These are phyloP conservation scores for Gymnobelideus leadbeateri DNA, from an alignment of 2,113 vertebrate genomes.

Conservation along the genomic window DNA sequence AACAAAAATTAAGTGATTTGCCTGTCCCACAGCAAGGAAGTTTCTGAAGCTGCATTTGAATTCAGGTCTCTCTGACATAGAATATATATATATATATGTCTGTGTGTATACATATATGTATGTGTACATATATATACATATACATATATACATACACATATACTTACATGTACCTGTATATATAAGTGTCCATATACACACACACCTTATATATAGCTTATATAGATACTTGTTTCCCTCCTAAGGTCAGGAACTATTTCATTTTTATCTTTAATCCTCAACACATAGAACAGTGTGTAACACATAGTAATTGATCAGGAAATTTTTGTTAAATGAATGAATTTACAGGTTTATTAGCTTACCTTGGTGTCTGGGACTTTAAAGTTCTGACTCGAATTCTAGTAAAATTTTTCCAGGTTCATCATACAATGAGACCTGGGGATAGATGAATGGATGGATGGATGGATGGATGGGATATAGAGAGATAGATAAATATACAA, in stretches of 20 bases:
- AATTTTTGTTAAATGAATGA: neutral
- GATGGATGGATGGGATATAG: too few relatives aligned
- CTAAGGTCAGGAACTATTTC: neutral
- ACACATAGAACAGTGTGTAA: neutral
- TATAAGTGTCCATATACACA: neutral
- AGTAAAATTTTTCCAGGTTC: neutral
- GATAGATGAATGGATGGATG: too few relatives aligned
- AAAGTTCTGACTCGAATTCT: neutral
- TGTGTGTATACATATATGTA: too few relatives aligned
- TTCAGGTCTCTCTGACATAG: neutral
- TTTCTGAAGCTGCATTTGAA: neutral
- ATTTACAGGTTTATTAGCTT: neutral
- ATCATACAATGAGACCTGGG: neutral
- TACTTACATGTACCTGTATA: neutral
- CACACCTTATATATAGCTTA: neutral
- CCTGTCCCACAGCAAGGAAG: neutral
- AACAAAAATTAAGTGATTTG: neutral
- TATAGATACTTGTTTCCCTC: neutral
- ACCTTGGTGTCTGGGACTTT: neutral
- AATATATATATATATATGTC: too few relatives aligned
- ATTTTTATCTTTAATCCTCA: neutral
- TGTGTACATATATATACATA: too few relatives aligned
- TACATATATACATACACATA: too few relatives aligned
- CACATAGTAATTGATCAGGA: neutral
- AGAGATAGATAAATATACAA: too few relatives aligned